Evolutionary conservation across 2,888 invertebrate genomes (phyloP), one percentile per base, ranked within the genome.

Genomic region (Chrysina gloriosa): DNA sequence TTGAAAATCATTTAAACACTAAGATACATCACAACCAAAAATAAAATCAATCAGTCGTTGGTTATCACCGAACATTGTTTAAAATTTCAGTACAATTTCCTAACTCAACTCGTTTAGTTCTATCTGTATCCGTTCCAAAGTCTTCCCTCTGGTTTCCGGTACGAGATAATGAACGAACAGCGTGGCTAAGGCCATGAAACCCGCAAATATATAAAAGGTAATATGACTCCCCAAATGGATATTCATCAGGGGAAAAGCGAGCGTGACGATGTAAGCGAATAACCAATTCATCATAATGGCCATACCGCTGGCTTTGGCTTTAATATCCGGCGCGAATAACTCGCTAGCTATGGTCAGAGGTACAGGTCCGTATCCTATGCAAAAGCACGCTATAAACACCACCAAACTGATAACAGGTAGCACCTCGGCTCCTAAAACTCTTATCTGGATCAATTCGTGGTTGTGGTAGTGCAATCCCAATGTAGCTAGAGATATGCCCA

Each of bases 401-500:
- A 81, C 74, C 7, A 78, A 72, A 66, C 80, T 77, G 0, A 67
- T 69, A 0, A 82, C 54, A 0, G 82, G 82, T 21, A 75, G 14
- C 3, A 83, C 61, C 16, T 79, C 78, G 3, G 90, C 89, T 1
- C 92, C 82, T 0, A 83, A 75, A 0, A 91, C 86, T 69, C 89
- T 84, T 23, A 81, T 80, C 0, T 82, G 82, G 78, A 90, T 87
- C 63, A 93, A 77, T 11, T 36, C 7, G n/a, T 36, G n/a, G 11
- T 9, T 36, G 72, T 90, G 88, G 81, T 94, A 95, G 80, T 91
- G 93, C 27, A 89, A 82, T 0, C 93, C 93, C 4, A 95, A 83
- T 16, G 90, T 84, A 42, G 90, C 83, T 61, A 94, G 82, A 72
- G 91, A 91, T 0, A 89, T 69, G 0, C 89, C 87, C 91, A 94